Conservation (phyloP, 2,888 invertebrate genomes). For the Conops quadrifasciatus region DNA sequence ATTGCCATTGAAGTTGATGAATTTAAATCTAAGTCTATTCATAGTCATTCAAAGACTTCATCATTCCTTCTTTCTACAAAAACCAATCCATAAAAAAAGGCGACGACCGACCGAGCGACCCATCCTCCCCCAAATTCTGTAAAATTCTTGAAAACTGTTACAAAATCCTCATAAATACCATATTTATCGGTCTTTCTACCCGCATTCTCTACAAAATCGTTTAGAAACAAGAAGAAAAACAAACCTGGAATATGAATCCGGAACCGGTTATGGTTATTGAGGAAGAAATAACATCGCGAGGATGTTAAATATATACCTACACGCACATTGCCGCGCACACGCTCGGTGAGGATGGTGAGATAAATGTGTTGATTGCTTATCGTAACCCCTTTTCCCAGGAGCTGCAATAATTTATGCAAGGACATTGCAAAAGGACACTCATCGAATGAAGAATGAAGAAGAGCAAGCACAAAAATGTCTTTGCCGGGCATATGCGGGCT, state of each 20-base stretch:
- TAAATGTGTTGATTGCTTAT: conserved; percentile 41
- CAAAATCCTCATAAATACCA: no score
- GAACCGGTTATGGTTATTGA: conserved; percentile 53
- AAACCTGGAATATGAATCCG: conserved; percentile 49
- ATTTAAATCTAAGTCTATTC: no score
- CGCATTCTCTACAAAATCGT: background rate
- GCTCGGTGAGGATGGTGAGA: conserved; percentile 20
- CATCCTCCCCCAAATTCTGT: no score
- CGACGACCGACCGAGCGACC: no score
- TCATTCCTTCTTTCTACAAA: no score
- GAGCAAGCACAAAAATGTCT: conserved; percentile 3
- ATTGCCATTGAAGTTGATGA: no score
- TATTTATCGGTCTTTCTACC: background rate
- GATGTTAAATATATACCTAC: background rate
- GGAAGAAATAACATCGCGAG: conserved; percentile 27
- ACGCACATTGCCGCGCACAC: conserved; percentile 22
- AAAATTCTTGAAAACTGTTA: no score
- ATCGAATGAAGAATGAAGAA: conserved; percentile 34
- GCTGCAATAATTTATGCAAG: conserved; percentile 56
- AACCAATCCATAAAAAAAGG: no score
- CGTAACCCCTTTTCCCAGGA: conserved; percentile 48
- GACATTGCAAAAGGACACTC: conserved; percentile 62
- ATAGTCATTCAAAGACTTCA: no score
- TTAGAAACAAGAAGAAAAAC: background rate
- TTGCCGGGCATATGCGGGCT: conserved; percentile 38